Base-by-base conservation (phyloP, 1,140 invertebrate species). In the Orius laevigatus region DNA sequence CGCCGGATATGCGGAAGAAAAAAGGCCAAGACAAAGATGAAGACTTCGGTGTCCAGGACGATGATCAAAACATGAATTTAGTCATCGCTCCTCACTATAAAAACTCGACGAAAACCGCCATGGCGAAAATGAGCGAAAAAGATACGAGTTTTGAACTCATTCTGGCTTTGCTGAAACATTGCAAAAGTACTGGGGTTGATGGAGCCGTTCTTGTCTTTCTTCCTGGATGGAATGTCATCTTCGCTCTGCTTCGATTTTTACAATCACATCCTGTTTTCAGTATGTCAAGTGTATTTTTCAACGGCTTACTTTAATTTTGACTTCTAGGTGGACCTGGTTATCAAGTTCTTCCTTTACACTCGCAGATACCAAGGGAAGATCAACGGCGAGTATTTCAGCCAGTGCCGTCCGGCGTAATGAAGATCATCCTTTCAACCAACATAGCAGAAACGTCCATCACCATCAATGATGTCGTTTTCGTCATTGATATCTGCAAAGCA, bases 391-490 rank as follows among this genome's bases (percentile, higher is more conserved):
- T 91, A 1, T 91, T 92, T 60, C 72, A 87, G 33, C 71, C 78
- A 0, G 83, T 87, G 3, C 77, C 83, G 0, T 60, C 69, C 0
- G 68, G 72, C 36, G 70, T 83, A 1, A 84, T 78, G 1, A 88
- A 88, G 71, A 76, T 92, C 35, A 92, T 94, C 57, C 60, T 93
- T 10, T 79, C 88, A 1, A 93, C 89, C 0, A 92, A 92, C 59
- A 90, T 94, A 57, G 88, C 88, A 0, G 89, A 94, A 68, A 89
- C 87, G 0, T 91, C 90, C 5, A 91, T 96, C 43, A 96, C 92
- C 4, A 97, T 97, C 54, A 84, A 97, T 61, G 92, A 97, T 62
- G 84, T 97, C 5, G 91, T 96, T 1, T 95, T 84, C 63, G 92
- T 97, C 1, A 84, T 97, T 56, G 91, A 97, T 64, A 83, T 82